Base-by-base conservation (phyloP, 2,888 invertebrate species). In the Chrysopilus asiliformis region DNA sequence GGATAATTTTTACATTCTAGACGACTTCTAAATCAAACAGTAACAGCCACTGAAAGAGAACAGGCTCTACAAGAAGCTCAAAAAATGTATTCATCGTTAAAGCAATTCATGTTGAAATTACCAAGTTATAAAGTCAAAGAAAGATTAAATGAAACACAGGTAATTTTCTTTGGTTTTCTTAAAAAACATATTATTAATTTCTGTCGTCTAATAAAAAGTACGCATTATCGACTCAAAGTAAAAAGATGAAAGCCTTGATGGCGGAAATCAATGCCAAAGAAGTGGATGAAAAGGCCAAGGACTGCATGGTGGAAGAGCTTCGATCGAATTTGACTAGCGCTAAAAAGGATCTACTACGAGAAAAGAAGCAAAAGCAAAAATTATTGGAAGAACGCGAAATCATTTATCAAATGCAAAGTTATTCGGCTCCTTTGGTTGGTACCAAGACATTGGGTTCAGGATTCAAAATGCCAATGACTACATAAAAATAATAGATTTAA, bases 211-310 rank as follows among this genome's bases (percentile, higher is more conserved):
- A 4, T 8, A 17, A 34, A 20, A 31, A 31, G 14, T 27, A 17
- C 29, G 14, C 14, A 13, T 20, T 20, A 5, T 34, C 35, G 4
- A n/a, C 47, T 49, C 37, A 39, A 56, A 44, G 46, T 1, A 53
- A 54, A 18, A 56, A 54, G 32, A 29, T 62, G 2, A 55, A 53
- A 26, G 56, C 54, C 4, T 40, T 60, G 14, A 44, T 50, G 10
- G 63, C 61, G 2, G 62, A 64, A 44, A 40, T 60, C 26, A 51
- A 50, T 26, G 51, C 56, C 20, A 58, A 55, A 34, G 55, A 58
- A 32, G 55, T 58, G 6, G 64, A 64, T 35, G 31, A 57, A 5
- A 49, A 56, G 30, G 45, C 54, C 0, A 53, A 55, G 2, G 57
- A 64, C 14, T 48, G 52, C 18, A 49, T 53, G 16, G 53, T 63